Conservation (phyloP, 2,113 vertebrate genomes). For the Argyrosomus japonicus region DNA sequence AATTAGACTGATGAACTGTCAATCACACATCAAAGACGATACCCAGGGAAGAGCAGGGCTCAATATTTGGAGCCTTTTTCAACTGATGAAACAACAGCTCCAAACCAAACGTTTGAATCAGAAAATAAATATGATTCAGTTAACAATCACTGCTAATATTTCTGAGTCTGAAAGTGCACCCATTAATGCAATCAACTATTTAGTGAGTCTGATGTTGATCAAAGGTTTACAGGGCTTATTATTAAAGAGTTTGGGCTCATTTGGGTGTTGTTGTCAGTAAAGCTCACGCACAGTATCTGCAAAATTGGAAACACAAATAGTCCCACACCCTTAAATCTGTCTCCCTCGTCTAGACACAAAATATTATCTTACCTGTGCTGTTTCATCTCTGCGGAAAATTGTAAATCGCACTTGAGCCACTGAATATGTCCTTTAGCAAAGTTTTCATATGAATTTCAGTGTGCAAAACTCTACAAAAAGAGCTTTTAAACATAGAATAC, state of each 20-base stretch:
- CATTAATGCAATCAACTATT: not conserved
- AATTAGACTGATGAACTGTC: slow-evolving; percentile 32
- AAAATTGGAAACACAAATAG: not conserved
- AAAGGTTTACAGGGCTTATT: not conserved
- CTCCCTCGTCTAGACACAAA: not conserved
- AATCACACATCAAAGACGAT: slow-evolving; percentile 27
- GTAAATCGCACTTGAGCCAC: not conserved
- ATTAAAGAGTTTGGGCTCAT: not conserved
- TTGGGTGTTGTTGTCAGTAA: not conserved
- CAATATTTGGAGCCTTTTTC: not conserved
- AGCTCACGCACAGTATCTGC: not conserved
- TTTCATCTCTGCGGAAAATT: not conserved
- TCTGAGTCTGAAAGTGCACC: not conserved
- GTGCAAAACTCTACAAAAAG: no score
- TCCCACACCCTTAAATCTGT: not conserved
- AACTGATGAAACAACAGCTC: slow-evolving; percentile 8
- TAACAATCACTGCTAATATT: not conserved
- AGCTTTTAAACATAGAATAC: no score
- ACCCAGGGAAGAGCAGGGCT: not conserved
- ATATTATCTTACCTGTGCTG: not conserved
- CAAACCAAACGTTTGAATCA: not conserved
- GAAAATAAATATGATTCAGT: not conserved
- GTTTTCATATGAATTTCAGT: no score
- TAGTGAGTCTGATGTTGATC: not conserved
- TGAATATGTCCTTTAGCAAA: no score